These are phyloP conservation scores for Rhagoletis pomonella DNA, from an alignment of 1,140 invertebrate genomes.

Conservation along the genomic window DNA sequence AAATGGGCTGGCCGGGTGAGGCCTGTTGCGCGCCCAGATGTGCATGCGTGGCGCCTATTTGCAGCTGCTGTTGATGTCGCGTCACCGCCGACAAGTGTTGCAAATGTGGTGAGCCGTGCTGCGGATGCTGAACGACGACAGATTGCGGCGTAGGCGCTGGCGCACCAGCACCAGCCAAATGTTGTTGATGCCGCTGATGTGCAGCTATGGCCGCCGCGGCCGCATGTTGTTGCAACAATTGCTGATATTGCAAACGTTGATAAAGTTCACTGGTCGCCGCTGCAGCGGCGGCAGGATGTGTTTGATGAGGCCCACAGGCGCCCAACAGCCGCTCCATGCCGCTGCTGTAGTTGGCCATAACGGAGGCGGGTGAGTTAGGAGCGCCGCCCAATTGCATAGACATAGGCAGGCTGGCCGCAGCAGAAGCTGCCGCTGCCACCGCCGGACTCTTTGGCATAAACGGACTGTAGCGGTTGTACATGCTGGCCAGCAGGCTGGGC, in stretches of 20 bases:
- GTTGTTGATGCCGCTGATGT: constrained; percentile 69
- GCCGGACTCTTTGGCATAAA: constrained; percentile 74
- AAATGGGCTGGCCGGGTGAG: constrained; percentile 68
- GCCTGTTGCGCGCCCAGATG: constrained; percentile 60
- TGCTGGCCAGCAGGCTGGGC: constrained; percentile 75
- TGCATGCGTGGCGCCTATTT: neutral
- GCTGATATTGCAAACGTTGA: constrained; percentile 73
- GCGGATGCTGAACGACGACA: neutral
- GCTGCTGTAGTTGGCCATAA: constrained; percentile 65
- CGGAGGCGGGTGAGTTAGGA: constrained; percentile 55
- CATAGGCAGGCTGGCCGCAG: constrained; percentile 58
- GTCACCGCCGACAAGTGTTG: constrained; percentile 59
- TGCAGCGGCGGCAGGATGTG: constrained; percentile 59
- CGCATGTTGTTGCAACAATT: constrained; percentile 72
- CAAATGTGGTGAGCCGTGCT: constrained; percentile 41
- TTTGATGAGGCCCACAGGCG: constrained; percentile 68
- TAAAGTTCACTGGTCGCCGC: constrained; percentile 74
- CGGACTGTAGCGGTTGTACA: constrained; percentile 76
- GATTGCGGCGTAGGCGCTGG: constrained; percentile 55
- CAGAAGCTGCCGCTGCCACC: neutral
- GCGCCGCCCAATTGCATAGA: constrained; percentile 57
- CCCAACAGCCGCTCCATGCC: constrained; percentile 75
- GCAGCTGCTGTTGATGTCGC: constrained; percentile 29
- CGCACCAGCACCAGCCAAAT: constrained; percentile 59
- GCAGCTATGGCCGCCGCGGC: constrained; percentile 72